phyloP scores from a whole-genome alignment of 2,113 vertebrate species.

The Vidua chalybeata region DNA sequence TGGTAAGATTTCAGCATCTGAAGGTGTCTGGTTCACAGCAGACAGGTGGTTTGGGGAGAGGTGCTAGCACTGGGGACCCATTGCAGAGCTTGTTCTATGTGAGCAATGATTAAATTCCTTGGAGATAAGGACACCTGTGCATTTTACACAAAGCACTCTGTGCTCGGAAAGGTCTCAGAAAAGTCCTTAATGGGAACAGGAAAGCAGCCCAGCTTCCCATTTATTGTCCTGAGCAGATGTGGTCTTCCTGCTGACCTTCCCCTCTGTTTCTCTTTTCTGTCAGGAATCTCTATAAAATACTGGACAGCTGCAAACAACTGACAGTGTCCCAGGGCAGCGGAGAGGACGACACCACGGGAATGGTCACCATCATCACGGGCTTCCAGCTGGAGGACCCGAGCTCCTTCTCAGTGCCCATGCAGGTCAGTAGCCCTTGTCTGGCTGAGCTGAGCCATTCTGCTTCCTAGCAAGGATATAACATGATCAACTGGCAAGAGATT shows the following conservation, averaged over 20 bases:
- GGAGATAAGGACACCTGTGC: neutral
- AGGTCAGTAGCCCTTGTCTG: slow-evolving; percentile 76
- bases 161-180: neutral
- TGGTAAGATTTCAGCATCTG: slow-evolving; percentile 75
- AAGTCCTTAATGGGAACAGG: neutral
- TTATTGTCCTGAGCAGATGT: neutral
- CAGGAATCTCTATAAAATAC: slow-evolving; percentile 95
- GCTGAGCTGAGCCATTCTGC: neutral
- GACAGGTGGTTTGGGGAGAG: neutral
- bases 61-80: neutral
- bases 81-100: neutral
- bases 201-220: neutral
- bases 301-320: slow-evolving; percentile 95
- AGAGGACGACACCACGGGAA: slow-evolving; percentile 91
- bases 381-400: slow-evolving; percentile 80
- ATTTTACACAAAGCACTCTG: rapidly evolving
- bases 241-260: neutral
- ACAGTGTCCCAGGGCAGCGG: slow-evolving; percentile 89
- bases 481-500: neutral
- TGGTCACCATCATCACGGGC: slow-evolving; percentile 94
- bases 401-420: slow-evolving; percentile 83
- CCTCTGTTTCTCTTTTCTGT: neutral
- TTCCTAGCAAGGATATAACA: neutral
- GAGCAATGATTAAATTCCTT: neutral
- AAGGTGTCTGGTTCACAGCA: neutral